Percentiles rank a stretch among this genome's conserved stretches.
These are phyloP conservation scores for Drosophila seguyi DNA, from an alignment of 1,140 invertebrate genomes.

Conservation along the genomic window DNA sequence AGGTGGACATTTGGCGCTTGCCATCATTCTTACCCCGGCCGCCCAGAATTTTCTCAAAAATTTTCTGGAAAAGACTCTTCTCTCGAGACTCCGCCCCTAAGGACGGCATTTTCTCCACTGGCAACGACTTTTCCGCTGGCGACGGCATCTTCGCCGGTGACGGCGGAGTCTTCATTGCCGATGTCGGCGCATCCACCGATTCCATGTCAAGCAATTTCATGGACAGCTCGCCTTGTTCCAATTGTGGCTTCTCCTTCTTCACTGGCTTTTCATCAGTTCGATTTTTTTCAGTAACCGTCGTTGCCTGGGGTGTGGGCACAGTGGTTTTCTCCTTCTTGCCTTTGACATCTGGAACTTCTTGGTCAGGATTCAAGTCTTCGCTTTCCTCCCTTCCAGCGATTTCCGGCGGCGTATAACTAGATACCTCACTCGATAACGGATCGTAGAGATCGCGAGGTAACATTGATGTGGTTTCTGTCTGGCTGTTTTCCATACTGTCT, in stretches of 20 bases:
- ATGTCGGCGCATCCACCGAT: neutral
- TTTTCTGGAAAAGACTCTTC: neutral
- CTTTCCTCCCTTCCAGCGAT: neutral
- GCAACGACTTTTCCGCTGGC: neutral
- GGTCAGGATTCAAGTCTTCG: neutral
- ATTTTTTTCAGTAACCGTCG: neutral
- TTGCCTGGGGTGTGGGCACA: neutral
- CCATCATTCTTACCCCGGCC: neutral
- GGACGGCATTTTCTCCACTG: neutral
- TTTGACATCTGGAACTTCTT: neutral
- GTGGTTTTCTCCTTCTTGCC: neutral
- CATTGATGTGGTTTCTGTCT: neutral
- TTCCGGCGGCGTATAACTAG: neutral
- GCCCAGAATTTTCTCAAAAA: constrained; percentile 28
- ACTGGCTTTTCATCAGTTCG: no score
- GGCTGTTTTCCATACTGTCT: neutral
- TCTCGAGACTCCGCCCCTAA: neutral
- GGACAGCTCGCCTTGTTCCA: constrained; percentile 22
- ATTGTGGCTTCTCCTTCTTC: constrained; percentile 5
- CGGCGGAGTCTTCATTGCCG: neutral
- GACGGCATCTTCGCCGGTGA: neutral
- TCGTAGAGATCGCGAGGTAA: constrained; percentile 23
- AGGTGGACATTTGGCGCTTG: constrained; percentile 25
- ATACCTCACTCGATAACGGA: constrained; percentile 10
- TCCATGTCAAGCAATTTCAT: constrained; percentile 18